These are phyloP conservation scores for Mesochorus sp. DNA, from an alignment of 2,888 invertebrate species.

Conservation along the genomic window DNA sequence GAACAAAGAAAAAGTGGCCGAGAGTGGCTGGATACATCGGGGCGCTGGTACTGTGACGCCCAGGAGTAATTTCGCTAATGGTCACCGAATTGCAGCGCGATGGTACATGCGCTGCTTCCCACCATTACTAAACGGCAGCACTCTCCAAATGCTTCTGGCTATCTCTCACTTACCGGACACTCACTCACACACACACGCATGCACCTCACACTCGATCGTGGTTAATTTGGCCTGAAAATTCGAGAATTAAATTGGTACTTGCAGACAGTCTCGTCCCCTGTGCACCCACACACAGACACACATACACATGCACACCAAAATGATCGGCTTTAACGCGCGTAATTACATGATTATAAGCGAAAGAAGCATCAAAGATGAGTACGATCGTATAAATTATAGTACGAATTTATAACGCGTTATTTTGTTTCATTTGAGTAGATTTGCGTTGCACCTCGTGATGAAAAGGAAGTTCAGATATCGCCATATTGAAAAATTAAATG, in stretches of 20 bases:
- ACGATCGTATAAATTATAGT: neutral
- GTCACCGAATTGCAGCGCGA: conserved; percentile 72
- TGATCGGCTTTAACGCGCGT: conserved; percentile 73
- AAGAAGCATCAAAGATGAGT: conserved; percentile 8
- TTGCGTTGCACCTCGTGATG: neutral
- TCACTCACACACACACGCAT: neutral
- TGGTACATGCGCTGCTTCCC: conserved; percentile 48
- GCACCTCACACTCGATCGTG: conserved; percentile 62
- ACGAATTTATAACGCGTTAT: conserved; percentile 30
- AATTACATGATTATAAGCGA: conserved; percentile 74
- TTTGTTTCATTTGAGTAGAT: conserved; percentile 11
- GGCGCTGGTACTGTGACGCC: conserved; percentile 58
- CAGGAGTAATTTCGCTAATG: conserved; percentile 80
- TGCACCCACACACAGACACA: neutral
- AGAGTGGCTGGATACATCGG: conserved; percentile 46
- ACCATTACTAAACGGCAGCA: conserved; percentile 44
- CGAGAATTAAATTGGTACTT: conserved; percentile 78
- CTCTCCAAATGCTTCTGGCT: conserved; percentile 43
- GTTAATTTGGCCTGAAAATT: conserved; percentile 76
- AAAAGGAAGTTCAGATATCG: neutral
- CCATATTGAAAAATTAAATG: conserved; percentile 25
- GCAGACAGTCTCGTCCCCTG: conserved; percentile 49
- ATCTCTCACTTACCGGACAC: neutral
- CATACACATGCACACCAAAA: conserved; percentile 1
- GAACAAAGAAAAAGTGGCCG: conserved; percentile 53